A percentile compares a stretch with the other conserved stretches of the same genome.
Evolutionary conservation across 1,140 invertebrate genomes (phyloP).

Genomic region (Drosophila bifasciata): DNA sequence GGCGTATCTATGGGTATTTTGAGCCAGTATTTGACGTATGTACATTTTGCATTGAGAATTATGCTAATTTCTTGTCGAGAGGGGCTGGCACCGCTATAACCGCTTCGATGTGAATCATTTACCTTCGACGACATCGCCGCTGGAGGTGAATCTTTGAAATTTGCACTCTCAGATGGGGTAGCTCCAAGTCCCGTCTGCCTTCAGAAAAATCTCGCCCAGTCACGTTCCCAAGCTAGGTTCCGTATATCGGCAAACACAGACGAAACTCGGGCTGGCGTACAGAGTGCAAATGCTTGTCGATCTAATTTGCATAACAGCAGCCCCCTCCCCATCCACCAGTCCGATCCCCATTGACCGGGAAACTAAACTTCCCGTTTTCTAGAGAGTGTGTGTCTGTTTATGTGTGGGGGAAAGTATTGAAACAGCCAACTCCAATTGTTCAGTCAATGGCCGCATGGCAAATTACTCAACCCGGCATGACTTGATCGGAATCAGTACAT

Average conservation of each 20-base stretch:
- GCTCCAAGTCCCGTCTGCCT: slow-evolving; percentile 30
- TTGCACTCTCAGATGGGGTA: slow-evolving; percentile 35
- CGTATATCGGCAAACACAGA: slow-evolving; percentile 32
- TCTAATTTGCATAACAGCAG: slow-evolving; percentile 36
- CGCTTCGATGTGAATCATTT: slow-evolving; percentile 65
- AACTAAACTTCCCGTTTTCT: slow-evolving; percentile 42
- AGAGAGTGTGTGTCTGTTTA: background rate
- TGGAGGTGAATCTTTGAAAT: slow-evolving; percentile 47
- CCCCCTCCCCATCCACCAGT: background rate
- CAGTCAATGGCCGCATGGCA: slow-evolving; percentile 55
- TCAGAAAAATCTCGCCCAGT: slow-evolving; percentile 38
- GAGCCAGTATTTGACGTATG: slow-evolving; percentile 36
- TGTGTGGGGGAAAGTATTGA: slow-evolving; percentile 10
- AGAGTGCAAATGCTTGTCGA: slow-evolving; percentile 20
- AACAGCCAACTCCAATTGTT: slow-evolving; percentile 34
- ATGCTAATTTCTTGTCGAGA: slow-evolving; percentile 66
- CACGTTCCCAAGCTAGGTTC: slow-evolving; percentile 47
- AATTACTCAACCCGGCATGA: slow-evolving; percentile 69
- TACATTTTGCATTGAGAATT: slow-evolving; percentile 59
- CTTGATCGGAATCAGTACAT: slow-evolving; percentile 33
- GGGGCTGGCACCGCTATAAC: slow-evolving; percentile 46
- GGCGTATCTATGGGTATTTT: slow-evolving; percentile 34
- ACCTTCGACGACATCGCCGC: slow-evolving; percentile 75
- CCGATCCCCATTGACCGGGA: no score
- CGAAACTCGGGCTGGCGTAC: background rate